phyloP scores from a whole-genome alignment of 37 sponge, comb jelly and placozoan genomes.

The Oopsacas minuta region DNA sequence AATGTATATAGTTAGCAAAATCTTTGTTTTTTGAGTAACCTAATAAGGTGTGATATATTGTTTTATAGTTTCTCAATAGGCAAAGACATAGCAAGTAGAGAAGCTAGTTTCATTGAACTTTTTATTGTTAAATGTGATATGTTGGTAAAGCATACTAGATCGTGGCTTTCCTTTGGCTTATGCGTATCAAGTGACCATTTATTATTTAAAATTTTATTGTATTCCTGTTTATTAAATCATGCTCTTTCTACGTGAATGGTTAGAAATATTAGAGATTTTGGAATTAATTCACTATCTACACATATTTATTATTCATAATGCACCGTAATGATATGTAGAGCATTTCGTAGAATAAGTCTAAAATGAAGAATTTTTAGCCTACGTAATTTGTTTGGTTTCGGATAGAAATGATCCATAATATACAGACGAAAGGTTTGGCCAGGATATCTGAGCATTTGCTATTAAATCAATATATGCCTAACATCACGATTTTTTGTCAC shows the following conservation, averaged over 20 bases:
- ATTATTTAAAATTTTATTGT: neutral
- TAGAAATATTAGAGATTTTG: no score
- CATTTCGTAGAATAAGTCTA: no score
- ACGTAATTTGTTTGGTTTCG: neutral
- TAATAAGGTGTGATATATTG: neutral
- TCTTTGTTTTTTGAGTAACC: neutral
- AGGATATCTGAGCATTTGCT: neutral
- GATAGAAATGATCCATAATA: neutral
- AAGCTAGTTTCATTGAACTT: neutral
- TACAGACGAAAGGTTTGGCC: no score
- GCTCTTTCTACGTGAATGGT: neutral
- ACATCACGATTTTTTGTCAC: no score
- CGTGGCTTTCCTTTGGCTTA: neutral
- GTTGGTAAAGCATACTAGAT: conserved; percentile 13
- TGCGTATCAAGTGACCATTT: conserved; percentile 7
- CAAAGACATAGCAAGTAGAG: neutral
- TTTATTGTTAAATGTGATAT: neutral
- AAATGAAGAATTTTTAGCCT: no score
- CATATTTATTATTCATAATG: neutral
- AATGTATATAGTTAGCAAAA: neutral
- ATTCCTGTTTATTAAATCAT: neutral
- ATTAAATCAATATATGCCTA: neutral
- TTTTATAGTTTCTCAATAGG: neutral
- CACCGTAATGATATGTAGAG: neutral
- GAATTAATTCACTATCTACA: neutral